Conservation (phyloP, 1,140 invertebrate genomes). For the Cherax destructor region DNA sequence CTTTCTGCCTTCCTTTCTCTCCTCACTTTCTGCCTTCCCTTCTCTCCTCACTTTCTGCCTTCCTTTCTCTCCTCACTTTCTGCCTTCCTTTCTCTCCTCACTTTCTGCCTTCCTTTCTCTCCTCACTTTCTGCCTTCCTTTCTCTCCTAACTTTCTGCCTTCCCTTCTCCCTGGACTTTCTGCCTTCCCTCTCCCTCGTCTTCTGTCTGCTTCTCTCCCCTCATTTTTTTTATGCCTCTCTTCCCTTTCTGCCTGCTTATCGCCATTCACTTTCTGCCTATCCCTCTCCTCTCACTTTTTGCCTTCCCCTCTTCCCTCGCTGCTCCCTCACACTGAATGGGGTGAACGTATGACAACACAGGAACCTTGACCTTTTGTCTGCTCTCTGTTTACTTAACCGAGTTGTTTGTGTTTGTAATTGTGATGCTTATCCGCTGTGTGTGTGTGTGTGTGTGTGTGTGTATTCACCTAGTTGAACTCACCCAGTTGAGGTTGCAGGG, state of each 20-base stretch:
- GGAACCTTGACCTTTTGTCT: background rate
- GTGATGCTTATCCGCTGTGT: background rate
- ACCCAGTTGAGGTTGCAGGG: too few species aligned
- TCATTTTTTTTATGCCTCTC: too few species aligned
- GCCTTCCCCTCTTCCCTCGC: too few species aligned
- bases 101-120: background rate
- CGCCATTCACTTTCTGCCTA: too few species aligned
- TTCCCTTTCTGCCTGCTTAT: too few species aligned
- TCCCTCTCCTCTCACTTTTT: too few species aligned
- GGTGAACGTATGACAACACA: background rate
- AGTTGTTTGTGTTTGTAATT: conserved; percentile 8
- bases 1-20: background rate
- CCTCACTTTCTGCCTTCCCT: background rate
- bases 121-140: background rate
- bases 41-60: background rate
- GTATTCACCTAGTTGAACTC: too few species aligned
- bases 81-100: background rate
- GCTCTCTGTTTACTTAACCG: conserved; percentile 1
- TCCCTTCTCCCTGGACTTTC: too few species aligned
- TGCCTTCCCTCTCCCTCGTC: too few species aligned
- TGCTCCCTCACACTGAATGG: background rate
- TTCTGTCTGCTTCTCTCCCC: too few species aligned
- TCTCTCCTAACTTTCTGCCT: background rate
- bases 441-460: background rate
- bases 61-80: background rate